Evolutionary conservation across 2,888 invertebrate genomes (phyloP), one percentile per base, ranked within the genome.

Genomic region (Lamellibrachia columna): DNA sequence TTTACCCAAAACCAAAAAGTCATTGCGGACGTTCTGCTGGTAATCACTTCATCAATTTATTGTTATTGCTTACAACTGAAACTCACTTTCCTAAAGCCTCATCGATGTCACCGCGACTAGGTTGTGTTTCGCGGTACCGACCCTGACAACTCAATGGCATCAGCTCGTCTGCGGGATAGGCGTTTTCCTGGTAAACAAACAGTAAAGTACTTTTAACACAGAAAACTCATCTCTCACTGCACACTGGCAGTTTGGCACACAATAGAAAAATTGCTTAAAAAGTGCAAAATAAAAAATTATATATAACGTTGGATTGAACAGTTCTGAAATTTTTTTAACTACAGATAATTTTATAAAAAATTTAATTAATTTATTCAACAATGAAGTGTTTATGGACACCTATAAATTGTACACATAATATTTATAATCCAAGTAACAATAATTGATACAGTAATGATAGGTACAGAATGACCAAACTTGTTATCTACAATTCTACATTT

Each of bases 81-180:
- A 97, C 98, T 97, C 97, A 99, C 99, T 99, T 99, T 97, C 99
- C 99, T 94, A 99, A 97, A 90, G 98, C 98, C 96, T 99, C 99
- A 97, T 99, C 99, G 97, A 99, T 98, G 96, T 99, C 99, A 3
- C 99, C 99, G 92, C 99, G 97, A 94, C 98, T 98, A 4, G 98
- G 98, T 92, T 99, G 98, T 7, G 98, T 97, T 7, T 99, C 99
- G 95, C 99, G 97, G 97, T 98, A 98, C 92, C 99, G 97, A 55
- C 99, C 99, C 95, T 98, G 98, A 96, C 99, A 99, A 95, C 98
- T 98, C 90, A 99, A 97, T 0, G 99, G 99, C 99, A 99, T 99
- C 94, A 99, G 97, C 97, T 99, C 99, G 97, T 99, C 99, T 40
- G 99, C 99, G 92, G 99, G 99, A 97, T 98, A 99, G 22, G 99